These are phyloP conservation scores for Hedya salicella DNA, from an alignment of 2,888 invertebrate genomes.

Conservation along the genomic window DNA sequence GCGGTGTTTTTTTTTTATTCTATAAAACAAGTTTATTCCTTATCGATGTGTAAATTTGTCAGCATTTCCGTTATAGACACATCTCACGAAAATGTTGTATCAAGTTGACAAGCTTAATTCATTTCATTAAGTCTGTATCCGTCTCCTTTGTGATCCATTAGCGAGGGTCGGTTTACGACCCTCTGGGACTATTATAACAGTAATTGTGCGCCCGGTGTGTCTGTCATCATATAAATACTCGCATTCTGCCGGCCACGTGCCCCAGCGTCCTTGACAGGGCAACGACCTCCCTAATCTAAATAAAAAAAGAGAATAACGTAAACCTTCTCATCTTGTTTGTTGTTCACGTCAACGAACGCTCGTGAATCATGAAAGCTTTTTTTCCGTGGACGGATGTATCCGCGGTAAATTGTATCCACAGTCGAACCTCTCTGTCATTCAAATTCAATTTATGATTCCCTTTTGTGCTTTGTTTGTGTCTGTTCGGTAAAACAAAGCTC, in stretches of 20 bases:
- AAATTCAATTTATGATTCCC: constrained; percentile 32
- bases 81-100: background rate
- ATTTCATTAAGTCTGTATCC: constrained; percentile 14
- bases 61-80: background rate
- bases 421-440: constrained; percentile 14
- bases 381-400: constrained; percentile 29
- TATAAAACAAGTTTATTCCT: background rate
- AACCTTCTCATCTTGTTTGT: constrained; percentile 76
- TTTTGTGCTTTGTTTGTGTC: constrained; percentile 16
- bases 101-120: constrained; percentile 5
- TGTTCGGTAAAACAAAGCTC: background rate
- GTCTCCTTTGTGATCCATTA: constrained; percentile 35
- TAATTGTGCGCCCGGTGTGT: constrained; percentile 51
- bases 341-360: constrained; percentile 56
- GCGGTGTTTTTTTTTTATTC: background rate
- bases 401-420: constrained; percentile 35
- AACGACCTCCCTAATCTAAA: constrained; percentile 69
- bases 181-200: constrained; percentile 37
- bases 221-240: constrained; percentile 65
- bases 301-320: constrained; percentile 68
- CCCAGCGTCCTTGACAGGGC: constrained; percentile 79
- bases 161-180: constrained; percentile 40
- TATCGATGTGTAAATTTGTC: background rate
- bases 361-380: constrained; percentile 64
- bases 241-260: constrained; percentile 72